Conservation (phyloP, 2,797 vertebrate genomes). For the Otus scops region DNA sequence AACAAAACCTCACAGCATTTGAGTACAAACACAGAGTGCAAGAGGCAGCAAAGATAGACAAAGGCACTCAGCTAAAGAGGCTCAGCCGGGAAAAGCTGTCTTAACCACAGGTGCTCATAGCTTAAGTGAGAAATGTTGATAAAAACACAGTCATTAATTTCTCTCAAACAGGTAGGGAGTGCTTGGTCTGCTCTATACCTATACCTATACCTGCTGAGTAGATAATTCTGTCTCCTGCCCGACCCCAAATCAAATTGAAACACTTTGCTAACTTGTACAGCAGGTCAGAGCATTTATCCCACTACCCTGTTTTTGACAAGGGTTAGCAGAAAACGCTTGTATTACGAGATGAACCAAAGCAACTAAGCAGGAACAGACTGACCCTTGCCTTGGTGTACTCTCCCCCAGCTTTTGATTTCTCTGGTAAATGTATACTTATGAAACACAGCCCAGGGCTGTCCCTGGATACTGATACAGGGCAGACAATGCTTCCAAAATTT, state of each 20-base stretch:
- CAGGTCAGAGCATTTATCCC: not conserved
- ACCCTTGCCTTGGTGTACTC: not conserved
- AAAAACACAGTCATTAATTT: not conserved
- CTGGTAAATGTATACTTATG: rapidly evolving
- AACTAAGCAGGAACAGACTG: not conserved
- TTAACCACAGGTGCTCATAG: not conserved
- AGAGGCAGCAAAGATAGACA: not conserved
- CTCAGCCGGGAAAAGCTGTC: too few species aligned
- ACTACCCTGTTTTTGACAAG: not conserved
- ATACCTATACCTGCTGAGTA: rapidly evolving
- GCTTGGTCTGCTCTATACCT: not conserved
- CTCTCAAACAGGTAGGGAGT: rapidly evolving
- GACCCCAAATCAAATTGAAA: not conserved
- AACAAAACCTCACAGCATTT: not conserved
- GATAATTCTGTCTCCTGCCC: not conserved
- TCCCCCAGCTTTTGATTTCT: not conserved
- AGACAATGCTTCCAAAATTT: rapidly evolving
- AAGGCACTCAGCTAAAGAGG: not conserved
- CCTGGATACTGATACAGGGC: not conserved
- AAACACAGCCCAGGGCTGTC: not conserved
- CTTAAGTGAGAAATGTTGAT: not conserved
- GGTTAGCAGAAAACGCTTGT: too few species aligned
- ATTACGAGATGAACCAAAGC: not conserved
- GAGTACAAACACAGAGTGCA: not conserved
- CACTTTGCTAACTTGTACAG: rapidly evolving